Conservation (phyloP, 1,140 invertebrate genomes). For the Drosophila ohnishii region DNA sequence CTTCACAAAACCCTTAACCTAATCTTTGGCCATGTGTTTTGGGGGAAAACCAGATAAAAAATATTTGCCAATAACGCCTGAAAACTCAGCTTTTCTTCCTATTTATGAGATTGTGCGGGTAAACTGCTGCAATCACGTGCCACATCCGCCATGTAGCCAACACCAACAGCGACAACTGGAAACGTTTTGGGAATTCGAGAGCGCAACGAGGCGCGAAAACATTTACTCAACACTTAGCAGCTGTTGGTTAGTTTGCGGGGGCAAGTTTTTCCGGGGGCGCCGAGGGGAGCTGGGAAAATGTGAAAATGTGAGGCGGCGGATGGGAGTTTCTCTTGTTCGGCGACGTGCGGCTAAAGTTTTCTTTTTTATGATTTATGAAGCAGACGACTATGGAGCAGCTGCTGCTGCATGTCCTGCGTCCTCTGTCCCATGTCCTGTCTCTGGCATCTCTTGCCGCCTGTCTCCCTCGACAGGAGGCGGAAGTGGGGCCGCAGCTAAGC, state of each 20-base stretch:
- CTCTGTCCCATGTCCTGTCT: constrained; percentile 18
- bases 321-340: constrained; percentile 36
- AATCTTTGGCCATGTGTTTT: not conserved
- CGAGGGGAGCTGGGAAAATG: constrained; percentile 4
- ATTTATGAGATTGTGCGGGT: constrained; percentile 21
- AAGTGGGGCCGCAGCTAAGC: constrained; percentile 54
- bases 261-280: constrained; percentile 7
- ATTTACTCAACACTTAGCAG: constrained; percentile 79
- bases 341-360: constrained; percentile 72
- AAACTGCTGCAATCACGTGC: constrained; percentile 58
- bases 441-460: constrained; percentile 22
- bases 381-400: constrained; percentile 53
- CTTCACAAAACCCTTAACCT: too few relatives aligned
- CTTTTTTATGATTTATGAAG: constrained; percentile 77
- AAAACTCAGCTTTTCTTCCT: constrained; percentile 14
- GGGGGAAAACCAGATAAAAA: not conserved
- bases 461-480: constrained; percentile 46
- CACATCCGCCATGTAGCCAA: constrained; percentile 46
- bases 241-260: constrained; percentile 59
- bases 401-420: constrained; percentile 48
- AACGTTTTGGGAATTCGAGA: constrained; percentile 68
- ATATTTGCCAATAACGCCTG: constrained; percentile 3
- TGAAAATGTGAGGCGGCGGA: constrained; percentile 6
- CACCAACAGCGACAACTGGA: constrained; percentile 34
- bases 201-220: constrained; percentile 77